A percentile compares a stretch with the other conserved stretches of the same genome.
phyloP scores from a whole-genome alignment of 2,888 invertebrate genomes.

The Diarsia rubi region DNA sequence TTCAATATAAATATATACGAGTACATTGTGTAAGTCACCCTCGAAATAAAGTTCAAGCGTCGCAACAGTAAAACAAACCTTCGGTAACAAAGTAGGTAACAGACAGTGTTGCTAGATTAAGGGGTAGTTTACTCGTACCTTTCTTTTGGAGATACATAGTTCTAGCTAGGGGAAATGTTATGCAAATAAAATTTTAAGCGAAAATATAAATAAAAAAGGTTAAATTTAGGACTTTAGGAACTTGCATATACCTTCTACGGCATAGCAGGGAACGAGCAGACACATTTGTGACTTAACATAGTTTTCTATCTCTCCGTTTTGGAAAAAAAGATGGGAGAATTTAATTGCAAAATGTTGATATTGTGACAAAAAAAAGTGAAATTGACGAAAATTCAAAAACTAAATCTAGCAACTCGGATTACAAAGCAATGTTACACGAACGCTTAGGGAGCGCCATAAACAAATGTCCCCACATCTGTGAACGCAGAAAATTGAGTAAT shows the following conservation, averaged over 20 bases:
- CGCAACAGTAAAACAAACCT: slow-evolving; percentile 30
- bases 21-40: slow-evolving; percentile 12
- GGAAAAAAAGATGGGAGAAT: neutral
- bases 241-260: neutral
- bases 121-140: neutral
- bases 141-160: neutral
- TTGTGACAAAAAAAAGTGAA: neutral
- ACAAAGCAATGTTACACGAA: slow-evolving; percentile 40
- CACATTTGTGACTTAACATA: neutral
- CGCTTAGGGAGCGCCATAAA: slow-evolving; percentile 31
- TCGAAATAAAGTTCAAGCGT: slow-evolving; percentile 35
- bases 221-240: neutral
- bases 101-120: neutral
- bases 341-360: neutral
- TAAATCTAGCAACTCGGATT: neutral
- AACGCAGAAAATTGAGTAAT: slow-evolving; percentile 67
- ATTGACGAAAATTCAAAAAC: neutral
- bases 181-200: neutral
- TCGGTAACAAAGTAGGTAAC: neutral
- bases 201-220: neutral
- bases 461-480: slow-evolving; percentile 51
- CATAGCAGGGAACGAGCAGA: neutral
- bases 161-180: neutral
- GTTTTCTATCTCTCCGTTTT: neutral
- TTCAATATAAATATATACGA: slow-evolving; percentile 23